These are phyloP conservation scores for Cheirogaleus major DNA, from an alignment of 2,797 vertebrate genomes.

Conservation along the genomic window DNA sequence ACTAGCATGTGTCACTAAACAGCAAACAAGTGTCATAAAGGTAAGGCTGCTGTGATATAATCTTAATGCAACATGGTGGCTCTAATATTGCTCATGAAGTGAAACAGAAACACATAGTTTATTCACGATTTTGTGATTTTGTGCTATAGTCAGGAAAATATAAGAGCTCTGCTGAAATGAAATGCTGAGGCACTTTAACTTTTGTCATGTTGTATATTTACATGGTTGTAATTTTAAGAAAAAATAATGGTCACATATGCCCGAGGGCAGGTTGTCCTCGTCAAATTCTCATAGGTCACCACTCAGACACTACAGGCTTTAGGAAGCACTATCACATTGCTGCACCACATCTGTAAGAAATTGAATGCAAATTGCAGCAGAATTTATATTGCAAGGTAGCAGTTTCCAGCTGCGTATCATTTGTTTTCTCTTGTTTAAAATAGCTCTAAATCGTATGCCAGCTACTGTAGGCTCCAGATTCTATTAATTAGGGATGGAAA, in stretches of 20 bases:
- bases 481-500: slow-evolving; percentile 67
- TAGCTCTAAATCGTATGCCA: slow-evolving; percentile 59
- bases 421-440: slow-evolving; percentile 77
- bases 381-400: slow-evolving; percentile 72
- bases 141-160: neutral
- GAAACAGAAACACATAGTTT: neutral
- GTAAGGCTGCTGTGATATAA: neutral
- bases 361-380: slow-evolving; percentile 59
- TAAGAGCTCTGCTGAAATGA: neutral
- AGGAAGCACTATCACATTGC: neutral
- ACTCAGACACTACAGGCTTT: neutral
- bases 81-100: neutral
- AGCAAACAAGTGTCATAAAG: neutral
- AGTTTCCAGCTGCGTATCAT: slow-evolving; percentile 69
- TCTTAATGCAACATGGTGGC: neutral
- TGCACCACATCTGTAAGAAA: slow-evolving; percentile 65
- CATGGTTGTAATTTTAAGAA: slow-evolving; percentile 2
- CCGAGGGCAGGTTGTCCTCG: neutral
- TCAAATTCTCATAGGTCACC: neutral
- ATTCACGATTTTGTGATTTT: neutral
- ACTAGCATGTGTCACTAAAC: neutral
- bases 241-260: neutral
- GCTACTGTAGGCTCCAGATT: slow-evolving; percentile 73
- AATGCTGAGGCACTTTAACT: neutral
- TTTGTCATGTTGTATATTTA: neutral